Base-by-base conservation (phyloP, 2,888 invertebrate genomes). In the Gryllus longicercus region DNA sequence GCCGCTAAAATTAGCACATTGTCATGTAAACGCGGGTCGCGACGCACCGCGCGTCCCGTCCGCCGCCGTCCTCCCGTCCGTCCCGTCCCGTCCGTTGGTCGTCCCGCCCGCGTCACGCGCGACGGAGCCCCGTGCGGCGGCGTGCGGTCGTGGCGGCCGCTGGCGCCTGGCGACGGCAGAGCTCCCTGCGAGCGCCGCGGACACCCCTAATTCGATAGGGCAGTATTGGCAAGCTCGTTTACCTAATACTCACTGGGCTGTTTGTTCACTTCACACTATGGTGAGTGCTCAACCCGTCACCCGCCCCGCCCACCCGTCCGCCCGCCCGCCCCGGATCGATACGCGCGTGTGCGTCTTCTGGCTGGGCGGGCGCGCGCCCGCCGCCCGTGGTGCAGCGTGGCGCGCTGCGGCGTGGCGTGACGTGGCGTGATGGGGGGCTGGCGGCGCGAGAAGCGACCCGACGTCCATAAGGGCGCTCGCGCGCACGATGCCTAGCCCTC, bases 201-300 rank as follows among this genome's bases (percentile, higher is more conserved):
- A 63, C 63, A 63, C 63, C 63, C 63, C 63, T 63, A 63, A 63
- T 63, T 63, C 63, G 63, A 63, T 63, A 63, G 63, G 63, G 63
- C 63, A 18, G 63, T 63, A 63, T 63, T 63, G 63, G 63, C 63
- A 63, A 63, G 63, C 63, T 63, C 63, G 63, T 63, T 63, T 63
- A 63, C 63, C 63, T 63, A 63, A 63, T 63, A 63, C 63, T 63
- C 63, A 63, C 63, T 63, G 63, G 63, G n/a, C 63, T 63, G 63
- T 63, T 63, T 63, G 63, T 63, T 18, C 63, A 63, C 63, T 63
- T 63, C 63, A 63, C 63, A 63, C 63, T 63, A 63, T 63, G 63
- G 63, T 63, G 63, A 63, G 63, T 63, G 63, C 63, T 63, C 63
- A 63, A 63, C 63, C 63, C 63, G 14, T 63, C 63, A 63, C 63